Evolutionary conservation across 2,888 invertebrate species (phyloP), one percentile per base, ranked within the genome.

Genomic region (Ormyrus labotus): DNA sequence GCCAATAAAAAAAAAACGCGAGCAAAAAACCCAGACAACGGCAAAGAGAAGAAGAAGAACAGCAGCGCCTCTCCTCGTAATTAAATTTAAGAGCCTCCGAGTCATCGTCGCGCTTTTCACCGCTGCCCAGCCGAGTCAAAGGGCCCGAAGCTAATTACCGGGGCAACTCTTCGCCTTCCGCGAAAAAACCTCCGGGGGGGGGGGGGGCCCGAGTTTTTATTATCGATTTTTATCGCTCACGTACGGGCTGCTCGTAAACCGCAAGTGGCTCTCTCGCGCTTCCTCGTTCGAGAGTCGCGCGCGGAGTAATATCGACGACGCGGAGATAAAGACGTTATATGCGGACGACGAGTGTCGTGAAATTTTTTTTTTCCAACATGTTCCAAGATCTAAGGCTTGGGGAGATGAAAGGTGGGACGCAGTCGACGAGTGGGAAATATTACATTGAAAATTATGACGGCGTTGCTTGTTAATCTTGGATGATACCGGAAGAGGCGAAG

Each of bases 171-270:
- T 11, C 60, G 10, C 13, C 10, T 51, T 8, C 19, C 19, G 7
- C 45, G 45, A 11, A 13, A n/a, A 65, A 5, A 19, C 13, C 13
- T 50, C 50, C 65, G 65, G 13, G 0, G 19, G 13, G 6, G 13
- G 6, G 47, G 10, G 50, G 19, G 19, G 19, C 19, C 19, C 34
- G 34, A 4, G 34, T 48, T 68, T 73, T 68, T 78, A 78, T 73
- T 67, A 73, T 73, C 78, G 68, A 78, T 79, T 79, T 79, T 73
- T 73, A 73, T 73, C 57, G 63, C 50, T 51, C 65, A 45, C 67
- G 61, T 63, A 58, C 13, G 5, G 51, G n/a, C 34, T 1, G n/a
- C 60, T 65, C 71, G 57, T 78, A 65, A 71, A 58, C 63, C 13
- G 53, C 61, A 68, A 68, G 61, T 75, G 61, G 51, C 68, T 60